Evolutionary conservation across 2,888 invertebrate species (phyloP).

Genomic region (Branchellion lobata): DNA sequence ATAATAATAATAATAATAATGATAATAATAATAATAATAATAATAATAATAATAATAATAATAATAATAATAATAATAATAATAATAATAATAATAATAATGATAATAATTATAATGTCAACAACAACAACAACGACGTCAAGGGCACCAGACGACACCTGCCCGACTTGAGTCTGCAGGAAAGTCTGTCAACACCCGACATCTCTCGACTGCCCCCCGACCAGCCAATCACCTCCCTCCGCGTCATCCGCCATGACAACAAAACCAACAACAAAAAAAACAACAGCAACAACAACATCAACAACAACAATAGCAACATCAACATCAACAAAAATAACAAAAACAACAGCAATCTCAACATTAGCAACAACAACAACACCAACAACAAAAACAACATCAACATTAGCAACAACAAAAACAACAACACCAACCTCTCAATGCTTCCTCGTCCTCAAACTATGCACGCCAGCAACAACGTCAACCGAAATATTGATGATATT

Average conservation of each 20-base stretch:
- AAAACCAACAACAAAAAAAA: background rate
- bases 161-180: no score
- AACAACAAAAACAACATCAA: background rate
- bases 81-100: background rate
- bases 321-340: background rate
- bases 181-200: background rate
- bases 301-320: background rate
- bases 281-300: background rate
- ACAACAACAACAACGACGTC: no score
- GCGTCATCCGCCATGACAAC: background rate
- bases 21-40: background rate
- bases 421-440: background rate
- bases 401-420: background rate
- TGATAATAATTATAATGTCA: background rate
- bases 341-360: no score
- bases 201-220: background rate
- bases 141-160: no score
- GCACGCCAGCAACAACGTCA: background rate
- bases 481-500: background rate
- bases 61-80: background rate
- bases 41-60: background rate
- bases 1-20: background rate
- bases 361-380: background rate
- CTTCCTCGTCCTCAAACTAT: background rate
- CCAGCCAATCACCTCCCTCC: background rate